Conservation (phyloP, 1,140 invertebrate species). For the Drosophila guanche region DNA sequence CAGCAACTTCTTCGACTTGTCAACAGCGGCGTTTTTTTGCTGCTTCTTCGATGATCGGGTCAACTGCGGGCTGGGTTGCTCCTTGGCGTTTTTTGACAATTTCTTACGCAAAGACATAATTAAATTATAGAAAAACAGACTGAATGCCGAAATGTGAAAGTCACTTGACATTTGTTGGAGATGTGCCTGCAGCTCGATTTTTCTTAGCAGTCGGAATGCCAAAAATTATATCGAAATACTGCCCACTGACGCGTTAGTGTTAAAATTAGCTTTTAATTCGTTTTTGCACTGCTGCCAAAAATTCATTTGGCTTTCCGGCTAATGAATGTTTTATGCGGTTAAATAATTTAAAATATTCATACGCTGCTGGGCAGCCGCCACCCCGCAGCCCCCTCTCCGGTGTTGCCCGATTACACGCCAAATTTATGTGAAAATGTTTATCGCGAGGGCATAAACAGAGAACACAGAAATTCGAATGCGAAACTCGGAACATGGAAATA, state of each 20-base stretch:
- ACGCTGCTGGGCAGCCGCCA: conserved; percentile 3
- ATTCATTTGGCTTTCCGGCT: too few species aligned
- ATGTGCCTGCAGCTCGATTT: too few species aligned
- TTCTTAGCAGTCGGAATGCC: too few species aligned
- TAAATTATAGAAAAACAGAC: conserved; percentile 6
- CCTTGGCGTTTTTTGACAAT: conserved; percentile 7
- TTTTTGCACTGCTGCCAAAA: too few species aligned
- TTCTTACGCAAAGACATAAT: conserved; percentile 58
- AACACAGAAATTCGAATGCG: neutral
- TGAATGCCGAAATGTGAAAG: too few species aligned
- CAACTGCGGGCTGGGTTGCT: too few species aligned
- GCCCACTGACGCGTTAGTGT: too few species aligned
- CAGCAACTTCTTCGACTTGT: conserved; percentile 32
- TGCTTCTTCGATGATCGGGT: too few species aligned
- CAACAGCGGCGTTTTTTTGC: neutral
- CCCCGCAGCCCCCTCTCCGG: neutral
- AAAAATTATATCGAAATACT: too few species aligned
- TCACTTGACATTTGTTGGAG: too few species aligned
- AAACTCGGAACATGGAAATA: conserved; percentile 54
- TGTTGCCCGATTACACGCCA: conserved; percentile 53
- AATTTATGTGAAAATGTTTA: conserved; percentile 77
- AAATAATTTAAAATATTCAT: conserved; percentile 42
- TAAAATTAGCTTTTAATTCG: too few species aligned
- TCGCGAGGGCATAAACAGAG: conserved; percentile 51
- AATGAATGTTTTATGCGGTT: neutral